Percentiles rank a stretch among this genome's conserved stretches.
These are phyloP conservation scores for Caenorhabditis drosophilae DNA, from an alignment of 2,888 invertebrate genomes.

Conservation along the genomic window DNA sequence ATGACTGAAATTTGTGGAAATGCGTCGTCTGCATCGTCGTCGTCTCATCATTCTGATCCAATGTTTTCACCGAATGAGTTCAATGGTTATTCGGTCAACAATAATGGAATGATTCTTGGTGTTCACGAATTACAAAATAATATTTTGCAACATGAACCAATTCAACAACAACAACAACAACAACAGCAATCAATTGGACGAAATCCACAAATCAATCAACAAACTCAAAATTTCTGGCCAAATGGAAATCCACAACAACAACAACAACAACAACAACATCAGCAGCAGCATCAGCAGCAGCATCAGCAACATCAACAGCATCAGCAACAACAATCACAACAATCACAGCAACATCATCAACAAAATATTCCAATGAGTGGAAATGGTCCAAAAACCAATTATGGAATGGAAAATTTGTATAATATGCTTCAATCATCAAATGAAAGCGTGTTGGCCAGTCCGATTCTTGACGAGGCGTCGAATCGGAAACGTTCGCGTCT, in stretches of 20 bases:
- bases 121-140: slow-evolving; percentile 32
- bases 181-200: slow-evolving; percentile 9
- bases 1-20: slow-evolving; percentile 67
- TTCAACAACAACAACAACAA: slow-evolving; percentile 7
- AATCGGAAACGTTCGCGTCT: neutral
- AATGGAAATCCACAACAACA: slow-evolving; percentile 7
- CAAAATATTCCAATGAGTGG: neutral
- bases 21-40: slow-evolving; percentile 53
- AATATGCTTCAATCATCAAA: slow-evolving; percentile 30
- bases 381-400: too few species aligned
- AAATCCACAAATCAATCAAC: slow-evolving; percentile 12
- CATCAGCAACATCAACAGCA: neutral
- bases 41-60: slow-evolving; percentile 61
- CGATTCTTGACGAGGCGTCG: slow-evolving; percentile 25
- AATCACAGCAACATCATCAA: neutral
- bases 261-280: slow-evolving; percentile 9
- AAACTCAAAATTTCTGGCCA: slow-evolving; percentile 7
- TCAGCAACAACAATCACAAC: slow-evolving; percentile 1
- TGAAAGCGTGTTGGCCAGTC: slow-evolving; percentile 40
- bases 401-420: slow-evolving; percentile 29
- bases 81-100: slow-evolving; percentile 29
- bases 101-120: slow-evolving; percentile 45
- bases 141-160: slow-evolving; percentile 17
- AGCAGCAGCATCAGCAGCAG: neutral
- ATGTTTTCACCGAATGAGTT: slow-evolving; percentile 66